Conservation (phyloP, 2,888 invertebrate genomes). For the Neoaliturus tenellus region DNA sequence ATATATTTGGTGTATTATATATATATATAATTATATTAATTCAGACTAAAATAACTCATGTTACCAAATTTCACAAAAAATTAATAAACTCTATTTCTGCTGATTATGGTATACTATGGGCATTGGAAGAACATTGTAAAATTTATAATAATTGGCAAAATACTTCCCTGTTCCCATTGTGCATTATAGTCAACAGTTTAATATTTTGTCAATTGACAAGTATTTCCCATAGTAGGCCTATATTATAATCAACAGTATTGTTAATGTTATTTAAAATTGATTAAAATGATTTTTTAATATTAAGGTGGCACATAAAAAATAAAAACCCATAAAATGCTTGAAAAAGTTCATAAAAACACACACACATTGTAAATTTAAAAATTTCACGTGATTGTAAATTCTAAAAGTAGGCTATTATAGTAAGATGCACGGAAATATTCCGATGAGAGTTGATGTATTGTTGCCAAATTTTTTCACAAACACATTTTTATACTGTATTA, state of each 20-base stretch:
- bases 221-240: neutral
- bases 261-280: no score
- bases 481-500: no score
- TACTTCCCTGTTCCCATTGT: neutral
- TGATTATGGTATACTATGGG: neutral
- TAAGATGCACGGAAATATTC: no score
- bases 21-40: no score
- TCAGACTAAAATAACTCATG: neutral
- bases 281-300: no score
- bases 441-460: no score
- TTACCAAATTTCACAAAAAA: neutral
- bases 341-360: no score
- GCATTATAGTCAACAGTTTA: neutral
- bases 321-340: no score
- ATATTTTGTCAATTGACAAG: neutral
- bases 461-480: no score
- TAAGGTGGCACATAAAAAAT: no score
- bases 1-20: no score
- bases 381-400: neutral
- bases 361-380: no score
- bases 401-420: neutral
- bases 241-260: neutral
- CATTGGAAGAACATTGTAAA: neutral
- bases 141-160: neutral
- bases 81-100: neutral